These are phyloP conservation scores for Timema cristinae DNA, from an alignment of 2,888 invertebrate species.

Conservation along the genomic window DNA sequence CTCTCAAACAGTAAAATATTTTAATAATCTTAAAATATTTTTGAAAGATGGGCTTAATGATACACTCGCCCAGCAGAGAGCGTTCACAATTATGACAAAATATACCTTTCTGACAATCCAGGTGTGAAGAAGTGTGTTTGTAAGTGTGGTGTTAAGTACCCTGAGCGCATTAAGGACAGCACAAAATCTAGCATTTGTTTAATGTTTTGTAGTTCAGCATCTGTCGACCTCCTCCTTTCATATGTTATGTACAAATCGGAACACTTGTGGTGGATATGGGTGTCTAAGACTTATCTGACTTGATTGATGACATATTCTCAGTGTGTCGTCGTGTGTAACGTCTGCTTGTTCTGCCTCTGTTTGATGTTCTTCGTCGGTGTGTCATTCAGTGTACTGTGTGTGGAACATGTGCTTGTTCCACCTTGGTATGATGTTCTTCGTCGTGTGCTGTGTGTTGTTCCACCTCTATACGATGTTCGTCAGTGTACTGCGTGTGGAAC, in stretches of 20 bases:
- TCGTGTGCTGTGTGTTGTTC: no score
- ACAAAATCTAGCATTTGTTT: constrained; percentile 7
- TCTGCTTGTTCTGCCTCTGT: no score
- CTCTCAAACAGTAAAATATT: constrained; percentile 1
- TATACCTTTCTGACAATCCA: constrained; percentile 14
- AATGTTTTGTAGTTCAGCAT: constrained; percentile 17
- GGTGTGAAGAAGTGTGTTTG: constrained; percentile 12
- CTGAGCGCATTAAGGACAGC: constrained; percentile 2
- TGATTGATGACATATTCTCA: no score
- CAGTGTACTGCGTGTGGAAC: no score
- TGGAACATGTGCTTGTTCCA: no score
- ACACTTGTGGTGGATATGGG: background rate
- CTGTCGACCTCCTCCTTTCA: background rate
- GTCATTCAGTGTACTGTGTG: no score
- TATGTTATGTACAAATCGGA: constrained; percentile 3
- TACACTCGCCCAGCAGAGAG: background rate
- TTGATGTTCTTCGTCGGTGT: no score
- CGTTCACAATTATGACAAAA: constrained; percentile 13
- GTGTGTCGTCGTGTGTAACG: no score
- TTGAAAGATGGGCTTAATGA: background rate
- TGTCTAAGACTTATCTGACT: no score
- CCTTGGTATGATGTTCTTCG: no score
- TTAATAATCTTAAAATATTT: constrained; percentile 11
- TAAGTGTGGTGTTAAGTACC: constrained; percentile 14
- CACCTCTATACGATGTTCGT: no score